These are phyloP conservation scores for Drosophila dives DNA, from an alignment of 2,888 invertebrate species.

Conservation along the genomic window DNA sequence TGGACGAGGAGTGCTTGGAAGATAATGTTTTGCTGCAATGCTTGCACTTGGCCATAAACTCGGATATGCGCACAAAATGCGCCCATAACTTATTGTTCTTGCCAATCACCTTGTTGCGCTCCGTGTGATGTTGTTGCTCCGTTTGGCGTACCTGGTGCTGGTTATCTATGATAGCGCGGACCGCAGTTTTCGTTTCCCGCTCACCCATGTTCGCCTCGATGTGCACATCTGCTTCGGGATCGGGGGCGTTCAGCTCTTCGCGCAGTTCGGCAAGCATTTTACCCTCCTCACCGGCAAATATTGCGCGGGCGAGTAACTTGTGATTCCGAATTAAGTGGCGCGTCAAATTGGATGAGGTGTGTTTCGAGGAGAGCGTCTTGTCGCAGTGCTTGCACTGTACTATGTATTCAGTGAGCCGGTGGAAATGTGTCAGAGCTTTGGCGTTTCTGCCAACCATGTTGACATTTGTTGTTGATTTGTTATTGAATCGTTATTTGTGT, in stretches of 20 bases:
- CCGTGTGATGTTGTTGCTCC: conserved; percentile 38
- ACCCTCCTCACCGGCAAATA: conserved; percentile 70
- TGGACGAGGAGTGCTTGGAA: conserved; percentile 72
- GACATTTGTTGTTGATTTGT: conserved; percentile 28
- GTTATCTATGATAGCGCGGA: conserved; percentile 62
- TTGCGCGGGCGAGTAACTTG: conserved; percentile 60
- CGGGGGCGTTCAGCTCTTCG: conserved; percentile 65
- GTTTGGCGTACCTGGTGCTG: conserved; percentile 50
- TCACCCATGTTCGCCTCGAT: conserved; percentile 54
- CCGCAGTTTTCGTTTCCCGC: conserved; percentile 65
- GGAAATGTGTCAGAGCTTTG: conserved; percentile 73
- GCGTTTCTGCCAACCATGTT: conserved; percentile 72
- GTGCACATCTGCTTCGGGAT: conserved; percentile 52
- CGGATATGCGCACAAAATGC: conserved; percentile 69
- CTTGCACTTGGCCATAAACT: conserved; percentile 71
- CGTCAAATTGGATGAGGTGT: conserved; percentile 73
- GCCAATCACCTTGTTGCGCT: conserved; percentile 68
- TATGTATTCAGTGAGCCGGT: conserved; percentile 68
- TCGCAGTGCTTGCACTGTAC: conserved; percentile 74
- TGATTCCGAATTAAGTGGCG: conserved; percentile 70
- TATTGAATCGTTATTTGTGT: conserved; percentile 15
- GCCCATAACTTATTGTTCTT: conserved; percentile 71
- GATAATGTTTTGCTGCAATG: conserved; percentile 71
- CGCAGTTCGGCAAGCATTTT: conserved; percentile 67
- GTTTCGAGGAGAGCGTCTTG: conserved; percentile 73